Conservation (phyloP, 2,797 vertebrate genomes). For the Meriones psammophilus region DNA sequence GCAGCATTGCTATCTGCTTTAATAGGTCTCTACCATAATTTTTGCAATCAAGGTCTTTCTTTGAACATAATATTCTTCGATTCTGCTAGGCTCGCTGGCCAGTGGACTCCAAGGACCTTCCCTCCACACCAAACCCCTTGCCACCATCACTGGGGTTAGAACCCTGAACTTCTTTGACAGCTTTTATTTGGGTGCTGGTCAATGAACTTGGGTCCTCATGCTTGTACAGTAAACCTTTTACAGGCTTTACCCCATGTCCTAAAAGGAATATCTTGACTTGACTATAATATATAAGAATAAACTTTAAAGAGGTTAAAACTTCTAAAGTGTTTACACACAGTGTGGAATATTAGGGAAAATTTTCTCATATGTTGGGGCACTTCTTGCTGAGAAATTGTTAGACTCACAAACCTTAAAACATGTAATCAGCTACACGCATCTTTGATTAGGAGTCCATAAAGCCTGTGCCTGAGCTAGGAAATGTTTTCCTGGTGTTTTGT, state of each 20-base stretch:
- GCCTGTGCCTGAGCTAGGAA: background rate
- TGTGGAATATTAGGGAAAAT: background rate
- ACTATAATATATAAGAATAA: background rate
- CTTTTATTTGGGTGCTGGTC: no score
- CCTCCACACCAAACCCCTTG: background rate
- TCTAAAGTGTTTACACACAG: background rate
- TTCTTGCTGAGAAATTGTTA: background rate
- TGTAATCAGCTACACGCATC: background rate
- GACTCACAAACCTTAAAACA: background rate
- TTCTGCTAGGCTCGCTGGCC: background rate
- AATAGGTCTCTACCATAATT: background rate
- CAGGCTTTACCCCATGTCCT: no score
- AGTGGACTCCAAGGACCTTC: background rate
- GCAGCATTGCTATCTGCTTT: background rate
- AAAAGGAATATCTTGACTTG: background rate
- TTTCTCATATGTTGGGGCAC: background rate
- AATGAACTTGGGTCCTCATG: background rate
- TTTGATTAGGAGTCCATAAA: background rate
- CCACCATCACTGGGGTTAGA: background rate
- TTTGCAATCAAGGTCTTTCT: background rate
- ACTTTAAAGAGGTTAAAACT: background rate
- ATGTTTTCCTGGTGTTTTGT: background rate
- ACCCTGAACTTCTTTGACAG: background rate
- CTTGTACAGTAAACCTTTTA: background rate
- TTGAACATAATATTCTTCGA: background rate